Evolutionary conservation across 2,797 vertebrate genomes (phyloP).

Genomic region (Decapterus maruadsi): DNA sequence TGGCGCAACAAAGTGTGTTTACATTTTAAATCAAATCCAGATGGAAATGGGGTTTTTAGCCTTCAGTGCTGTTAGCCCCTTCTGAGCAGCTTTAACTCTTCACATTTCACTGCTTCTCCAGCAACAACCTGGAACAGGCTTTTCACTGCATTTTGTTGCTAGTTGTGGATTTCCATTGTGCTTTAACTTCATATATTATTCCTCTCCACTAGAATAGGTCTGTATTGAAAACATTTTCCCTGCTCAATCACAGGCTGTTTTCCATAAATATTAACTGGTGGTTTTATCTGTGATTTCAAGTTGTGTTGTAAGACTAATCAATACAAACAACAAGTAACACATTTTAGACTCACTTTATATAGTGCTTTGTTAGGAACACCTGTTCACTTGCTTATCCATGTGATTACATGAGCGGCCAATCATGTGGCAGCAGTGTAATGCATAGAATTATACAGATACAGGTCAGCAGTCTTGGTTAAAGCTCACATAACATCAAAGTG

Average conservation of each 20-base stretch:
- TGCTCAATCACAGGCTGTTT: not conserved
- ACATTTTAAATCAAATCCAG: slow-evolving; percentile 82
- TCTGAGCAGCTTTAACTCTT: slow-evolving; percentile 69
- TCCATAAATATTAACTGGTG: not conserved
- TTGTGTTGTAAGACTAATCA: not conserved
- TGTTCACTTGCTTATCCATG: not conserved
- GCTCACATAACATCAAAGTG: not conserved
- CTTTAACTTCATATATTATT: slow-evolving; percentile 46
- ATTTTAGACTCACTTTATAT: too few relatives aligned
- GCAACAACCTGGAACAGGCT: slow-evolving; percentile 58
- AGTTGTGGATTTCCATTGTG: slow-evolving; percentile 49
- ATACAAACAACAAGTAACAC: not conserved
- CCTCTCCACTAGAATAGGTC: slow-evolving; percentile 18
- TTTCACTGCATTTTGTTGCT: slow-evolving; percentile 50
- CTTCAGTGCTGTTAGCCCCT: slow-evolving; percentile 69
- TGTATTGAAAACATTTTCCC: slow-evolving; percentile 19
- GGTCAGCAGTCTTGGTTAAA: not conserved
- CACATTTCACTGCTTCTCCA: slow-evolving; percentile 67
- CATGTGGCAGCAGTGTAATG: not conserved
- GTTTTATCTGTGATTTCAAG: slow-evolving; percentile 14
- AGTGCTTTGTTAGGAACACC: not conserved
- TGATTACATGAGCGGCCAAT: not conserved
- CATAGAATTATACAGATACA: not conserved
- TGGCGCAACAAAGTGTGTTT: slow-evolving; percentile 77
- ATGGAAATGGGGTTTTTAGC: slow-evolving; percentile 72